Base-by-base conservation (phyloP, 2,113 vertebrate species). In the Mobula birostris region DNA sequence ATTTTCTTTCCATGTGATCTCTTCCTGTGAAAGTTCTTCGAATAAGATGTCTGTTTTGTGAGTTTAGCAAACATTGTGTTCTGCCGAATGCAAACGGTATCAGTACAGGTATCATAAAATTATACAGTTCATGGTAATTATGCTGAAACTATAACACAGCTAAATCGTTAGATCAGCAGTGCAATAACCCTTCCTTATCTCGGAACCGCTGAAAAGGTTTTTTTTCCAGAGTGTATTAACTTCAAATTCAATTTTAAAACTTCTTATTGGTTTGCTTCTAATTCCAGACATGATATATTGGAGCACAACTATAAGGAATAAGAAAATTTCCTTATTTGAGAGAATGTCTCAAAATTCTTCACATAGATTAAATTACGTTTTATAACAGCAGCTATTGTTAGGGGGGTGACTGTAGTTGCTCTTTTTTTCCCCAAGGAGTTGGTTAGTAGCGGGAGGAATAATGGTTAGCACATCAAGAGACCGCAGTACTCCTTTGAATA, bases 401-500 rank as follows among this genome's bases (percentile, higher is more conserved):
- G 6, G 61, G 27, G 63, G 27, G 12, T 63, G 63, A 66, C 61
- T 66, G 85, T 15, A 66, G 61, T 36, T 66, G 27, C 61, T 90
- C 63, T 66, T 66, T 32, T 66, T 66, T 32, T 66, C 66, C 85
- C 63, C 85, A 90, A 19, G 61, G 58, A 61, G 21, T 27, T n/a
- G n/a, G 85, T 63, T 90, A 32, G 27, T 61, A 68, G 29, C 19
- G 15, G n/a, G 61, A 66, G 12, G 85, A 90, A 68, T 90, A 90
- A 66, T 66, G 61, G 58, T 88, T n/a, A 7, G 61, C 85, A 90
- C 85, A 66, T 29, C 61, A 32, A n/a, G 85, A 66, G 29, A 90
- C 83, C 83, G 58, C 24, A 87, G 56, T 2, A 66, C 29, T 90
- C 63, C 85, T 90, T 68, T 90, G 85, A 90, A 90, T 58, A 90